phyloP scores from a whole-genome alignment of 1,140 invertebrate genomes.

The Chironomus tepperi region DNA sequence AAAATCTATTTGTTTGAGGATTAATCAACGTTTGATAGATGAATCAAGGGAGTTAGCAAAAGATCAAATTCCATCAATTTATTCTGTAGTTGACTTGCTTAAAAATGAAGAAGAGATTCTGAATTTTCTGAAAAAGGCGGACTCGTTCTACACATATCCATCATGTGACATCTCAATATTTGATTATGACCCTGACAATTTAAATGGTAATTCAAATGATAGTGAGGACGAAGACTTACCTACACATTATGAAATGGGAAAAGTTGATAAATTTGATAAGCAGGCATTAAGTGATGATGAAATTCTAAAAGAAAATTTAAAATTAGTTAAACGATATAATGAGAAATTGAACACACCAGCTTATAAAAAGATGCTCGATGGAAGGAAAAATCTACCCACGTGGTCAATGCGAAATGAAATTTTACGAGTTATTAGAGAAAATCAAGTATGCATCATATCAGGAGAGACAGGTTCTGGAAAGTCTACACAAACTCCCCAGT shows the following conservation, averaged over 20 bases:
- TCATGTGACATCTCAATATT: constrained; percentile 38
- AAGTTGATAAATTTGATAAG: constrained; percentile 38
- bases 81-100: constrained; percentile 56
- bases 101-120: constrained; percentile 57
- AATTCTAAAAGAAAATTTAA: constrained; percentile 48
- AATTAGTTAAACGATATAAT: constrained; percentile 41
- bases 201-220: not conserved
- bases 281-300: constrained; percentile 43
- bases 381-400: not conserved
- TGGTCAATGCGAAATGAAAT: not conserved
- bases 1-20: constrained; percentile 49
- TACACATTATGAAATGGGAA: constrained; percentile 51
- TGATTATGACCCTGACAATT: constrained; percentile 28
- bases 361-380: not conserved
- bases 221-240: constrained; percentile 33
- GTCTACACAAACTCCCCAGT: constrained; percentile 87
- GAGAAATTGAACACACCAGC: constrained; percentile 38
- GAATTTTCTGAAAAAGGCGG: constrained; percentile 47
- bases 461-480: constrained; percentile 86
- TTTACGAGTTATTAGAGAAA: not conserved
- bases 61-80: constrained; percentile 57
- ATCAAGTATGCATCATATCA: constrained; percentile 63
- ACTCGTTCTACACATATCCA: constrained; percentile 44
- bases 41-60: constrained; percentile 53
- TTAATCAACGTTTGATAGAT: constrained; percentile 51